These are phyloP conservation scores for Carcinoscorpius rotundicauda DNA, from an alignment of 1,140 invertebrate genomes.

Conservation along the genomic window DNA sequence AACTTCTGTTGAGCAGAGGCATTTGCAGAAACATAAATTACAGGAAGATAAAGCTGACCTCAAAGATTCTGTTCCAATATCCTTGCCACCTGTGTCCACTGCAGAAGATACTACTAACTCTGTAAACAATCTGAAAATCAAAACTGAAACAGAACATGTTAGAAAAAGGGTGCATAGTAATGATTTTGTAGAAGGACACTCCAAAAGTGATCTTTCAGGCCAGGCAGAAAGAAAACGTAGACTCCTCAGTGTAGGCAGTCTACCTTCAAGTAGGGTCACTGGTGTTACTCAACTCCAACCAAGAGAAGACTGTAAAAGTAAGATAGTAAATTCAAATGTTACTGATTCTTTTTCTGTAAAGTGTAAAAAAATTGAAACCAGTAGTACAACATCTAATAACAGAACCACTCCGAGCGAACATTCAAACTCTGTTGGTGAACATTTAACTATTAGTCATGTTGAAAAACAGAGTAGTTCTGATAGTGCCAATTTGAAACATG, in stretches of 20 bases:
- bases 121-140: not conserved
- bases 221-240: constrained; percentile 15
- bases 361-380: no score
- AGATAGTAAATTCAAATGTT: no score
- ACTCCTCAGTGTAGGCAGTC: no score
- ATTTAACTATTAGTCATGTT: no score
- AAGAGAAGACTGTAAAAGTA: no score
- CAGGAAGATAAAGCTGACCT: not conserved
- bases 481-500: constrained; percentile 25
- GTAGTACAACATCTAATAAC: no score
- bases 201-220: not conserved
- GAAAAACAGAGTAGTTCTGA: not conserved
- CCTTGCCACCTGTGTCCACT: not conserved
- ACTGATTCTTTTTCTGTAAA: no score
- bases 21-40: not conserved
- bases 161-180: not conserved
- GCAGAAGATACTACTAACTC: not conserved
- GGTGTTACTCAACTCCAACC: no score
- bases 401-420: no score
- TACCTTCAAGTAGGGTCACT: no score
- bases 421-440: no score
- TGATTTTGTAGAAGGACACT: not conserved
- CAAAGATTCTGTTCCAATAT: not conserved
- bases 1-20: not conserved
- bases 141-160: not conserved